Conservation (phyloP, 2,113 vertebrate genomes). For the Echinops telfairi region DNA sequence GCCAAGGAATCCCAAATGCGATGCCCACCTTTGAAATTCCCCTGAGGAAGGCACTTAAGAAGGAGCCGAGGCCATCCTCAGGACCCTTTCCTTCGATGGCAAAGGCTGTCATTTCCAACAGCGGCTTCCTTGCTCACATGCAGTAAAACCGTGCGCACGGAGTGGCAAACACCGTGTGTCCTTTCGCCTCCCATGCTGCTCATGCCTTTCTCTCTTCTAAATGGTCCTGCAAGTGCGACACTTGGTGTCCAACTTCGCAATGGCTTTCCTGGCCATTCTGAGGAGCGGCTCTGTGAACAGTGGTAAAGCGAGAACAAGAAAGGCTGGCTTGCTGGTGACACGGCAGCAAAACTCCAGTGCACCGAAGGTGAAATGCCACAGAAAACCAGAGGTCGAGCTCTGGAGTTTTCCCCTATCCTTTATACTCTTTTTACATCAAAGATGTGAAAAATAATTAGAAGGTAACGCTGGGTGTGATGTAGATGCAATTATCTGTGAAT, state of each 20-base stretch:
- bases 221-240: constrained; percentile 25
- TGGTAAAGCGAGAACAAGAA: not conserved
- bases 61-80: constrained; percentile 52
- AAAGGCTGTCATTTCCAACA: constrained; percentile 28
- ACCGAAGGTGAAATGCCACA: constrained; percentile 56
- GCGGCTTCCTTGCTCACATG: constrained; percentile 54
- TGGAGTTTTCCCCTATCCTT: not conserved
- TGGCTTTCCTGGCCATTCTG: constrained; percentile 55
- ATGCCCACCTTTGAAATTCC: not conserved
- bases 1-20: not conserved
- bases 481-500: constrained; percentile 81
- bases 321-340: constrained; percentile 71
- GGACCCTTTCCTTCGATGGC: constrained; percentile 40
- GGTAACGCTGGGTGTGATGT: constrained; percentile 70
- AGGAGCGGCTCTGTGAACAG: not conserved
- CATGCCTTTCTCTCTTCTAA: constrained; percentile 52
- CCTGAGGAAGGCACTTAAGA: constrained; percentile 38
- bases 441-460: constrained; percentile 85
- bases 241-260: constrained; percentile 31
- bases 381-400: constrained; percentile 68
- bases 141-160: not conserved
- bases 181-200: not conserved
- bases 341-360: not conserved
- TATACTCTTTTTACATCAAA: constrained; percentile 76
- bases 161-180: constrained; percentile 73